Conservation (phyloP, 2,797 vertebrate genomes). For the Myotis vivesi region DNA sequence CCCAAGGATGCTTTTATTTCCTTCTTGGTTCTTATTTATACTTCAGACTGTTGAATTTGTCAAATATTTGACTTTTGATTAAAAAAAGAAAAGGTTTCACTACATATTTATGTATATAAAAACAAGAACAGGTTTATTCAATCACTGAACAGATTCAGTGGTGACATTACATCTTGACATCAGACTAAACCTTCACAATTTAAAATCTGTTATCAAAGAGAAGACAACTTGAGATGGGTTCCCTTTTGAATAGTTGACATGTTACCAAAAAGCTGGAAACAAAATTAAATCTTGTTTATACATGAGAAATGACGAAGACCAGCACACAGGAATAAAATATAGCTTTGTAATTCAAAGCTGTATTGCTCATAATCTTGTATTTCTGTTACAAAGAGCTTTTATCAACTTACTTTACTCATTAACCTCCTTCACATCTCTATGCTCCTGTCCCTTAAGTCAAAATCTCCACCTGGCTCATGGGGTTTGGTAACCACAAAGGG, state of each 20-base stretch:
- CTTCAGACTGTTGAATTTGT: neutral
- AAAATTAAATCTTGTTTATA: neutral
- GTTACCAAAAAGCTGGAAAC: neutral
- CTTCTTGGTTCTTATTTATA: neutral
- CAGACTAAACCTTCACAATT: neutral
- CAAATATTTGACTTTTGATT: neutral
- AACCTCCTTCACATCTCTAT: neutral
- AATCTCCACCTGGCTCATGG: neutral
- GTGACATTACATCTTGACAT: neutral
- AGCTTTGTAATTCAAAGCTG: neutral
- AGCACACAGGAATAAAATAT: neutral
- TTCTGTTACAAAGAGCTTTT: neutral
- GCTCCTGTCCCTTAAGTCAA: neutral
- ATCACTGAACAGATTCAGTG: neutral
- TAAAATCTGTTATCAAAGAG: neutral
- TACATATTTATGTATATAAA: neutral
- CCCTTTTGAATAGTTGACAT: neutral
- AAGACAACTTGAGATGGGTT: neutral
- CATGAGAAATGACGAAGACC: neutral
- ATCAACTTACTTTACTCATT: neutral
- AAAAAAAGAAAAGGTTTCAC: neutral
- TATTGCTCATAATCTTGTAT: neutral
- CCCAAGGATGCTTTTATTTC: neutral
- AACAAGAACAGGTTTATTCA: neutral
- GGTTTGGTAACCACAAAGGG: neutral